Evolutionary conservation across 1,140 invertebrate genomes (phyloP).

Genomic region (Hylaeus anthracinus): DNA sequence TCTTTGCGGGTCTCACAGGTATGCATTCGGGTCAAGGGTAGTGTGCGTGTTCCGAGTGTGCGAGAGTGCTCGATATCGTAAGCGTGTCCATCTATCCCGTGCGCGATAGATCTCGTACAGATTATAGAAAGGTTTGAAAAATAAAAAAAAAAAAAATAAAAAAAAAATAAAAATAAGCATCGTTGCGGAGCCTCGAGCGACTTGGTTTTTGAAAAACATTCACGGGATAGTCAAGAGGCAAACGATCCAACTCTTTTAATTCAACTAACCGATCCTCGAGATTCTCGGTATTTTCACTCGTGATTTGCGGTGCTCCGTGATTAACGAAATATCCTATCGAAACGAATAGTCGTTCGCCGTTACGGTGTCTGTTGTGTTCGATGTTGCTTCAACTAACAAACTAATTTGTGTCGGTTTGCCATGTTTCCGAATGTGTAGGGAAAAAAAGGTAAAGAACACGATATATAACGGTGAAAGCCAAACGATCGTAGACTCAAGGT

Average conservation of each 20-base stretch:
- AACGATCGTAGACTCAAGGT: constrained; percentile 49
- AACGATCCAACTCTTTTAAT: no score
- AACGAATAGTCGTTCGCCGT: background rate
- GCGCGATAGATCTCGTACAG: background rate
- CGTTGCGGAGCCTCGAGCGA: background rate
- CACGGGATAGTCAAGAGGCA: no score
- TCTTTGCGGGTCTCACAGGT: background rate
- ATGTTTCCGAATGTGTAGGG: constrained; percentile 14
- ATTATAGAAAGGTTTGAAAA: background rate
- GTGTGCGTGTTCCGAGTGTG: constrained; percentile 17
- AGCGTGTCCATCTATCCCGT: constrained; percentile 22
- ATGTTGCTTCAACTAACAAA: background rate
- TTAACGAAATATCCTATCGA: no score
- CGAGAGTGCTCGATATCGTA: constrained; percentile 23
- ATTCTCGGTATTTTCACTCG: no score
- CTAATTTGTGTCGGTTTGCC: constrained; percentile 13
- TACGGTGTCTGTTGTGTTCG: constrained; percentile 2
- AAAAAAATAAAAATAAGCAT: constrained; percentile 4
- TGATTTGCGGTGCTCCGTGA: no score
- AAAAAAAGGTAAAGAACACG: constrained; percentile 14
- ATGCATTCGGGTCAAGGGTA: background rate
- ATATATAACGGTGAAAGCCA: constrained; percentile 57
- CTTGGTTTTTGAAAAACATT: background rate
- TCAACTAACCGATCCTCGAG: no score
- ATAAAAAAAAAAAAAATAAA: background rate